Conservation (phyloP, 53 echinoderm and acorn worm genomes). For the Apostichopus leukothele region DNA sequence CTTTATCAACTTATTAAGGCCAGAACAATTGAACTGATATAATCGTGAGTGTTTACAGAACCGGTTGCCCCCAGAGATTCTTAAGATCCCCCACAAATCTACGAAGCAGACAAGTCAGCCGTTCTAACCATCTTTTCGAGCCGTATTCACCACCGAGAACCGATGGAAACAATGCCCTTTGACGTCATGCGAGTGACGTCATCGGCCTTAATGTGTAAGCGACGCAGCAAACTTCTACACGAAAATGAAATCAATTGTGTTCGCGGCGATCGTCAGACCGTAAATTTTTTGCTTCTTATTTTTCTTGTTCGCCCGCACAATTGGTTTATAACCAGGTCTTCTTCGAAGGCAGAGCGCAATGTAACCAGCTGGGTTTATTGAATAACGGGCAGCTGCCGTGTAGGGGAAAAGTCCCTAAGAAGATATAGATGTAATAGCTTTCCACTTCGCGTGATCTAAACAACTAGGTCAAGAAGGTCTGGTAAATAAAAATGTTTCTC, state of each 20-base stretch:
- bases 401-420: neutral
- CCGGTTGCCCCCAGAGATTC: too few relatives aligned
- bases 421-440: neutral
- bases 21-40: too few relatives aligned
- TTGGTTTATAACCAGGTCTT: conserved; percentile 4
- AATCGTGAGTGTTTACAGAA: too few relatives aligned
- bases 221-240: neutral
- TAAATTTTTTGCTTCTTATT: neutral
- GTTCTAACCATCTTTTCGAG: too few relatives aligned
- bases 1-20: too few relatives aligned
- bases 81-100: too few relatives aligned
- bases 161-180: neutral
- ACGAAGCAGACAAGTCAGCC: too few relatives aligned
- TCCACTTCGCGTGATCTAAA: neutral
- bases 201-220: neutral
- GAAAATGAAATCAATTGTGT: conserved; percentile 23
- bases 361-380: neutral
- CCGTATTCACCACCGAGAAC: too few relatives aligned
- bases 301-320: neutral
- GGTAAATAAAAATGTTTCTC: too few relatives aligned
- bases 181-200: neutral
- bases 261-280: neutral
- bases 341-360: neutral
- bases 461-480: neutral
- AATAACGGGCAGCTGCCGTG: neutral